A percentile compares a stretch with the other conserved stretches of the same genome.
phyloP scores from a whole-genome alignment of 2,888 invertebrate genomes.

The Chalcis sispes region DNA sequence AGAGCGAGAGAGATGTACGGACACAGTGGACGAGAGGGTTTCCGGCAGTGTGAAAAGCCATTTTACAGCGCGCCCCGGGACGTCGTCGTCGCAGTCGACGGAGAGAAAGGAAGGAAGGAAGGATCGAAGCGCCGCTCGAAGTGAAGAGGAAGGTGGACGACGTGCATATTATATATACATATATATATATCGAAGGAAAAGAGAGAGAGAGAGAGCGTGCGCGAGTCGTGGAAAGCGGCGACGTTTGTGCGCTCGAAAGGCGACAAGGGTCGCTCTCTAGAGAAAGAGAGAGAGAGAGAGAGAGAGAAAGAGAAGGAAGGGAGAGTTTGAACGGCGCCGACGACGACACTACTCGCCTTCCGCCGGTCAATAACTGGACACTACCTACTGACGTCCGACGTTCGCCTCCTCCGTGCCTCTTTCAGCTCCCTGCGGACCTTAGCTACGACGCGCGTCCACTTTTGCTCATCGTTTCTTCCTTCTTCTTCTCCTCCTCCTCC shows the following conservation, averaged over 20 bases:
- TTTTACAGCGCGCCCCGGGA: constrained; percentile 41
- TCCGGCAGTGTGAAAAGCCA: constrained; percentile 44
- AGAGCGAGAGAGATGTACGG: constrained; percentile 4
- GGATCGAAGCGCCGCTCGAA: constrained; percentile 10
- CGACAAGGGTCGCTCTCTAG: constrained; percentile 24
- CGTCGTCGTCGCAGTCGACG: constrained; percentile 1
- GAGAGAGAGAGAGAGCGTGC: constrained; percentile 1
- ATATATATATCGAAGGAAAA: background rate
- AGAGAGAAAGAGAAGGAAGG: too few relatives aligned
- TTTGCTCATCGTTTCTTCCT: constrained; percentile 11
- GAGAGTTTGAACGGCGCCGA: constrained; percentile 24
- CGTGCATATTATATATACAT: background rate
- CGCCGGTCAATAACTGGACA: constrained; percentile 76
- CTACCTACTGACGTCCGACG: constrained; percentile 63
- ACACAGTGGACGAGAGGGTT: background rate
- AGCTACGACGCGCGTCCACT: too few relatives aligned
- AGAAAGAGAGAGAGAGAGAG: too few relatives aligned
- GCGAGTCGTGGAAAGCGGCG: background rate
- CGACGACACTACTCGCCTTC: constrained; percentile 63
- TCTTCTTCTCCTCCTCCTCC: constrained; percentile 13
- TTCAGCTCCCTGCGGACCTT: too few relatives aligned
- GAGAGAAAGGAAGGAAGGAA: constrained; percentile 8
- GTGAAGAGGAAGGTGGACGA: background rate
- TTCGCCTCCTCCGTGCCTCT: too few relatives aligned
- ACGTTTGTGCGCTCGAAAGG: background rate